Conservation (phyloP, 2,113 vertebrate genomes). For the Oncorhynchus masou region DNA sequence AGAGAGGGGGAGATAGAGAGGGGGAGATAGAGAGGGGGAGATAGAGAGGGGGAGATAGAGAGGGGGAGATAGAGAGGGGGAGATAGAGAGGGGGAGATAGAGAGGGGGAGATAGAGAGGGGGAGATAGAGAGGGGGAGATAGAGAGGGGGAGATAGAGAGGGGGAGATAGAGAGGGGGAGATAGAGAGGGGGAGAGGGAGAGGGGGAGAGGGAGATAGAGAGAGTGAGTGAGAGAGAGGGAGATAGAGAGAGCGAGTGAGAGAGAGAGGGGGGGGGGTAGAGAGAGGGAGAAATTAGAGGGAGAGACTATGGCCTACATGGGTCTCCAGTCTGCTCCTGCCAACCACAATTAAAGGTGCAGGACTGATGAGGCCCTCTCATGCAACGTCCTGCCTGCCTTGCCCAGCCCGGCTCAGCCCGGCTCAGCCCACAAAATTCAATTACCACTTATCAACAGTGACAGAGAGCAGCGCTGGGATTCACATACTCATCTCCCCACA, state of each 20-base stretch:
- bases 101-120: not conserved
- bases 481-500: slow-evolving; percentile 27
- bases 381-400: slow-evolving; percentile 23
- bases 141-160: too few relatives aligned
- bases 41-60: too few relatives aligned
- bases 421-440: slow-evolving; percentile 50
- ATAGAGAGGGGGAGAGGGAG: slow-evolving; percentile 7
- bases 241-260: slow-evolving; percentile 10
- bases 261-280: not conserved
- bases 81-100: slow-evolving; percentile 11
- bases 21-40: slow-evolving; percentile 1
- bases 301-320: not conserved
- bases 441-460: slow-evolving; percentile 59
- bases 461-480: slow-evolving; percentile 42
- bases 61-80: slow-evolving; percentile 1
- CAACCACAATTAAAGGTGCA: slow-evolving; percentile 44
- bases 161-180: not conserved
- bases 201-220: slow-evolving; percentile 6
- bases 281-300: too few relatives aligned
- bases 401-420: slow-evolving; percentile 17
- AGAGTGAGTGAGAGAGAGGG: slow-evolving; percentile 4
- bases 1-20: not conserved
- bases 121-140: too few relatives aligned
- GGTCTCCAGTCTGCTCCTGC: slow-evolving; percentile 26
- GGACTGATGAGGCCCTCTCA: slow-evolving; percentile 33